Evolutionary conservation across 2,113 vertebrate genomes (phyloP).

Genomic region (Eulemur macaco): DNA sequence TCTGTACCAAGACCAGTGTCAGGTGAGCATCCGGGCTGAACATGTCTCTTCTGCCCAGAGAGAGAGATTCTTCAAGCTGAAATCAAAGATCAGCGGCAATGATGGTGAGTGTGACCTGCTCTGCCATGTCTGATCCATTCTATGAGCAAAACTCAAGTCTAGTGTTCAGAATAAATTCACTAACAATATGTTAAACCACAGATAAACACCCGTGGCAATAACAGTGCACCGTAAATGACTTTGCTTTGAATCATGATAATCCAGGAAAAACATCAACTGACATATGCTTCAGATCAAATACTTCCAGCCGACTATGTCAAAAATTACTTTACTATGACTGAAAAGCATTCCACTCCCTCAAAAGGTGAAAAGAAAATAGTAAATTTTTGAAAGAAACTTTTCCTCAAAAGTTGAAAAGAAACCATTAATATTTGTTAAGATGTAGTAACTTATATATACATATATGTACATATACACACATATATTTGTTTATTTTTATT

Average conservation of each 20-base stretch:
- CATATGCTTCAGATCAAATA: neutral
- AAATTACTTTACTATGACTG: neutral
- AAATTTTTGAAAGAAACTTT: neutral
- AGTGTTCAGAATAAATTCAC: neutral
- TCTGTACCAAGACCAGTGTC: neutral
- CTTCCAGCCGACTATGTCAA: neutral
- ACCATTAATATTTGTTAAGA: neutral
- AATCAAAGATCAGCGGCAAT: neutral
- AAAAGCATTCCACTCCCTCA: neutral
- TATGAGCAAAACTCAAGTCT: neutral
- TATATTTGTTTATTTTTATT: neutral
- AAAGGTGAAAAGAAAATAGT: neutral
- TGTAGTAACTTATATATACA: neutral
- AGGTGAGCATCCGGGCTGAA: neutral
- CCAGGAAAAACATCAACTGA: neutral
- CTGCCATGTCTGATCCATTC: neutral
- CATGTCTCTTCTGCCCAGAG: neutral
- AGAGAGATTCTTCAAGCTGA: neutral
- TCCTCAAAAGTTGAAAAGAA: neutral
- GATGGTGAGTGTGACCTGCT: no score
- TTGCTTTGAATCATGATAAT: neutral
- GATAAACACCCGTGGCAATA: neutral
- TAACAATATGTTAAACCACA: neutral
- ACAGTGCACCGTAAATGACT: neutral
- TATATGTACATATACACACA: neutral